Conservation (phyloP, 2,888 invertebrate species). For the Muschampia plurimacula region DNA sequence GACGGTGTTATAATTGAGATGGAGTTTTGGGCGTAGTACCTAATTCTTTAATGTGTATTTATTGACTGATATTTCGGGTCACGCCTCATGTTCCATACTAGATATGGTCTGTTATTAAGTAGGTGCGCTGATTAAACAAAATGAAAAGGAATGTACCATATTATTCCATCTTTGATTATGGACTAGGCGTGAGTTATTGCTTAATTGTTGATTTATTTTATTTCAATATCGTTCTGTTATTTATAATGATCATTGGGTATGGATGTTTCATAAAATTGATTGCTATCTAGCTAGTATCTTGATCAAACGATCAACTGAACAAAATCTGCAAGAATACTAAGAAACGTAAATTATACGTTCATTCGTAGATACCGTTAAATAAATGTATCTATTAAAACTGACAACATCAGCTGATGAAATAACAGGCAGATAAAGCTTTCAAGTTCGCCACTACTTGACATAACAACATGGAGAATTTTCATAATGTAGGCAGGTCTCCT, state of each 20-base stretch:
- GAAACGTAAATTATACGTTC: no score
- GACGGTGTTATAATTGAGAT: slow-evolving; percentile 66
- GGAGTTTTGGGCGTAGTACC: slow-evolving; percentile 75
- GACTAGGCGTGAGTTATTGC: slow-evolving; percentile 24
- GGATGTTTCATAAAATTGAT: background rate
- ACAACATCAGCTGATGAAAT: no score
- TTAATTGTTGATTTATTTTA: slow-evolving; percentile 29
- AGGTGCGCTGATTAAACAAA: slow-evolving; percentile 40
- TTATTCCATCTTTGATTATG: slow-evolving; percentile 42
- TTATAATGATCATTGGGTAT: background rate
- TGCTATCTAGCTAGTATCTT: background rate
- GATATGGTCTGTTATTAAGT: slow-evolving; percentile 40
- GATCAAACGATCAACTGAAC: background rate
- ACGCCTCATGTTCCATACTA: slow-evolving; percentile 67
- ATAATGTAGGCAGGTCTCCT: no score
- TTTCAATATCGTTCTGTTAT: background rate
- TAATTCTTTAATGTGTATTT: slow-evolving; percentile 75
- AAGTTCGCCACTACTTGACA: no score
- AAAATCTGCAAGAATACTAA: no score
- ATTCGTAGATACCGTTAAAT: no score
- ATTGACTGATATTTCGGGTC: slow-evolving; percentile 66
- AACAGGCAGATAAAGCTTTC: no score
- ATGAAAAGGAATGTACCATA: slow-evolving; percentile 51
- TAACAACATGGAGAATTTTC: no score
- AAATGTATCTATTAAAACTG: no score